Evolutionary conservation across 2,888 invertebrate species (phyloP), one percentile per base, ranked within the genome.

Genomic region (Prosapia bicincta): DNA sequence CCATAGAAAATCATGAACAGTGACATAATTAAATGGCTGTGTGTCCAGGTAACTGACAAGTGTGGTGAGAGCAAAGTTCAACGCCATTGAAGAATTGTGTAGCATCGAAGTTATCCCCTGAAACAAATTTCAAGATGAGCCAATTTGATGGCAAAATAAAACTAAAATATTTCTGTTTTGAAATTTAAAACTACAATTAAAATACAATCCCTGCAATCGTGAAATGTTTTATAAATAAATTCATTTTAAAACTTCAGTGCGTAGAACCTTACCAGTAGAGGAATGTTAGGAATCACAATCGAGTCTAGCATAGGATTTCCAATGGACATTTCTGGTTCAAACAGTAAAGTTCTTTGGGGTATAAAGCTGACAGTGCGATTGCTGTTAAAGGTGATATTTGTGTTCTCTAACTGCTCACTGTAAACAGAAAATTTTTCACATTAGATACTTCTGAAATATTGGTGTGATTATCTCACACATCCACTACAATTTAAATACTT

Each of bases 1-100:
- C 93, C 94, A 95, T 15, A 95, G 85, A 82, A 91, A 92, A 28
- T 94, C 91, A 75, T 92, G 85, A 0, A 91, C 90, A 0, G 89
- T 87, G 38, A 92, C 82, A 26, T 88, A 87, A 20, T 93, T 83
- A 78, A 95, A 89, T 0, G 92, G 87, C 80, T 90, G 83, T 0
- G 91, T 87, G 75, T 88, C 85, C 26, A 92, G 81, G 20, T 86
- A 85, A 54, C 85, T 85, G 1, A 88, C 85, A 74, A 93, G 81
- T 7, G 91, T 85, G 70, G 89, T 86, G 71, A 93, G 85, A 0
- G 88, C 91, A 70, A 90, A 81, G 38, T 90, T 90, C 0, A 90
- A 86, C 69, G 89, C 84, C 79, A 86, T 86, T 0, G 89, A 87
- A 26, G 87, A 87, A 7, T 87, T 85, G 15, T 86, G 84, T 25